These are phyloP conservation scores for Parasteatoda tepidariorum DNA, from an alignment of 1,140 invertebrate species.

Conservation along the genomic window DNA sequence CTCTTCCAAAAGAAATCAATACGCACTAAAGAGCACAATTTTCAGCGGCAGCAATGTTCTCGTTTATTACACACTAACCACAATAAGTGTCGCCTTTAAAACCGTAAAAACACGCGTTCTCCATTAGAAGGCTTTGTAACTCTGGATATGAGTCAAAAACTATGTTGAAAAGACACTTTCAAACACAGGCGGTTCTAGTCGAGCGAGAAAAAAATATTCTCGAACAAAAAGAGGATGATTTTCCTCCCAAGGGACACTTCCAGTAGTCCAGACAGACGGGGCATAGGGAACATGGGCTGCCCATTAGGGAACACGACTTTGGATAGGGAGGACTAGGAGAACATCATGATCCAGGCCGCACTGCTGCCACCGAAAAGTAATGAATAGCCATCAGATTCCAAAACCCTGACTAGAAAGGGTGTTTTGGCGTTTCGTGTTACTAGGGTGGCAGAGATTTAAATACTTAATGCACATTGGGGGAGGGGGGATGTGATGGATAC, in stretches of 20 bases:
- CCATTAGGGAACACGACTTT: conserved; percentile 49
- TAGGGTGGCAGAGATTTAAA: conserved; percentile 42
- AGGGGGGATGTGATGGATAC: background rate
- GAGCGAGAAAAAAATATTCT: no score
- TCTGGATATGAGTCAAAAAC: conserved; percentile 26
- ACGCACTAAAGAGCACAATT: background rate
- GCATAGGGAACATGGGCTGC: conserved; percentile 35
- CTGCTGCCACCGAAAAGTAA: conserved; percentile 30
- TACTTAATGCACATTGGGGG: conserved; percentile 29
- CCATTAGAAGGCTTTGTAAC: conserved; percentile 39
- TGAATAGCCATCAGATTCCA: conserved; percentile 45
- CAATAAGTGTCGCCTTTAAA: conserved; percentile 12
- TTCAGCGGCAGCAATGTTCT: background rate
- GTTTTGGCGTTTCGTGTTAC: background rate
- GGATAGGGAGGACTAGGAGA: conserved; percentile 1
- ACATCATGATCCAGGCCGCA: background rate
- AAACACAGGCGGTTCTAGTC: no score
- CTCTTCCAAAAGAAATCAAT: background rate
- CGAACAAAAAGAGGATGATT: no score
- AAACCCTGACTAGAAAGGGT: background rate
- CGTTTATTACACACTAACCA: conserved; percentile 1
- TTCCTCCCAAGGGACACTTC: background rate
- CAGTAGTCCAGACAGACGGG: conserved; percentile 18
- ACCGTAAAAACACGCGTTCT: conserved; percentile 57
- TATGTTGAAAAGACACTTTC: background rate